phyloP scores from a whole-genome alignment of 2,113 vertebrate species.

The Amphilophus citrinellus region DNA sequence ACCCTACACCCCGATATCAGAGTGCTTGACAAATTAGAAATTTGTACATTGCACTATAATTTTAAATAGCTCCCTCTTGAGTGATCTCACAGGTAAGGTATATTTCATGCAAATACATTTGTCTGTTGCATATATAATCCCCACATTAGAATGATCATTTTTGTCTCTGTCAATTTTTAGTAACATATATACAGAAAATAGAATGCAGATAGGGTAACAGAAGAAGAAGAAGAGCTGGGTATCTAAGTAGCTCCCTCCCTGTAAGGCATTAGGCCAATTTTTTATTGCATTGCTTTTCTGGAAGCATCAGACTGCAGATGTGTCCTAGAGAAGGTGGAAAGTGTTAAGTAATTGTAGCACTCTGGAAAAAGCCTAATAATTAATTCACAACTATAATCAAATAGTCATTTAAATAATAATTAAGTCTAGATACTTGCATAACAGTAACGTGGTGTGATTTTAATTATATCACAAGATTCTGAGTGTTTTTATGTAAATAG shows the following conservation, averaged over 20 bases:
- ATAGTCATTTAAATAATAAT: background rate
- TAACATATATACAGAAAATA: background rate
- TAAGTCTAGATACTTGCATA: background rate
- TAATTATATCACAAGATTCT: background rate
- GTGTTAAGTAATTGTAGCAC: background rate
- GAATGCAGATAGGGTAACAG: background rate
- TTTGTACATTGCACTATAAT: background rate
- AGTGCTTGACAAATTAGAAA: background rate
- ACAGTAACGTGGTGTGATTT: background rate
- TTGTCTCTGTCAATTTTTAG: background rate
- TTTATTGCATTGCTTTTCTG: background rate
- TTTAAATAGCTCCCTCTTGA: conserved; percentile 7
- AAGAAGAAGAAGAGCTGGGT: background rate
- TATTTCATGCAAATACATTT: background rate
- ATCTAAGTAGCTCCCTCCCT: background rate
- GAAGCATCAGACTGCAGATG: background rate
- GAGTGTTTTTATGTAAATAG: background rate
- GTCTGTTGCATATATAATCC: background rate
- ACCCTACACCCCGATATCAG: background rate
- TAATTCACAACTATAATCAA: background rate
- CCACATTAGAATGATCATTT: background rate
- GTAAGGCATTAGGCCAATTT: too few species aligned
- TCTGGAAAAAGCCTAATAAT: background rate
- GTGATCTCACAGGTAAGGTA: background rate
- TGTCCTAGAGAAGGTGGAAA: background rate